phyloP scores from a whole-genome alignment of 2,797 vertebrate genomes.

The Danio choprae region DNA sequence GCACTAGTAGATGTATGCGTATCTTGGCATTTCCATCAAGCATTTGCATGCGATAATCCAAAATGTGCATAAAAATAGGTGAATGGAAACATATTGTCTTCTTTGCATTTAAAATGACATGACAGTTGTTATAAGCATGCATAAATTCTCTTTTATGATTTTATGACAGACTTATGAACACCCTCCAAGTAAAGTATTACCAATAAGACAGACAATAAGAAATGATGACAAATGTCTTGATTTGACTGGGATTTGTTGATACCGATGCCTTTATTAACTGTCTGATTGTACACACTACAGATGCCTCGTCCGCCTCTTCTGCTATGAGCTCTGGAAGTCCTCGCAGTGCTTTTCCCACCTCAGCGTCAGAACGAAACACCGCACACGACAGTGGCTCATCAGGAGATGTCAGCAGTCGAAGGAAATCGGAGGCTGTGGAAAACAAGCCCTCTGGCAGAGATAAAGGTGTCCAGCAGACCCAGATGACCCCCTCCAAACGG shows the following conservation, averaged over 20 bases:
- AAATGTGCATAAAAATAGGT: no score
- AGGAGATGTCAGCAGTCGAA: slow-evolving; percentile 79
- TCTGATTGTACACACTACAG: slow-evolving; percentile 95
- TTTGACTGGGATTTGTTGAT: slow-evolving; percentile 88
- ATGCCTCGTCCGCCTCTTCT: slow-evolving; percentile 94
- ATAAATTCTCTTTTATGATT: no score
- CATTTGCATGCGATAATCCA: no score
- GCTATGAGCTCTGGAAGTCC: slow-evolving; percentile 98
- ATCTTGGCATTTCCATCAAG: no score
- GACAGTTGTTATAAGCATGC: no score
- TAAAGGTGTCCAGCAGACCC: slow-evolving; percentile 68
- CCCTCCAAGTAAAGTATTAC: no score
- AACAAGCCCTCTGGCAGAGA: slow-evolving; percentile 61
- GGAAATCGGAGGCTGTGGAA: slow-evolving; percentile 81
- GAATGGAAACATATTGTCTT: no score
- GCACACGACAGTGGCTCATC: slow-evolving; percentile 86
- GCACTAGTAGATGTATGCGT: no score
- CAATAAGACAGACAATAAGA: slow-evolving; percentile 42
- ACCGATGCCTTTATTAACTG: slow-evolving; percentile 88
- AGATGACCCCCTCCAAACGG: slow-evolving; percentile 92
- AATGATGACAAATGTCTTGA: slow-evolving; percentile 82
- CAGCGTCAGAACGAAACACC: slow-evolving; percentile 88
- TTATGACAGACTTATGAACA: no score
- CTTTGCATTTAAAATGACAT: no score
- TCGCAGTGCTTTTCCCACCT: slow-evolving; percentile 97